These are phyloP conservation scores for Sebastes reedi DNA, from an alignment of 2,797 vertebrate genomes.

Conservation along the genomic window DNA sequence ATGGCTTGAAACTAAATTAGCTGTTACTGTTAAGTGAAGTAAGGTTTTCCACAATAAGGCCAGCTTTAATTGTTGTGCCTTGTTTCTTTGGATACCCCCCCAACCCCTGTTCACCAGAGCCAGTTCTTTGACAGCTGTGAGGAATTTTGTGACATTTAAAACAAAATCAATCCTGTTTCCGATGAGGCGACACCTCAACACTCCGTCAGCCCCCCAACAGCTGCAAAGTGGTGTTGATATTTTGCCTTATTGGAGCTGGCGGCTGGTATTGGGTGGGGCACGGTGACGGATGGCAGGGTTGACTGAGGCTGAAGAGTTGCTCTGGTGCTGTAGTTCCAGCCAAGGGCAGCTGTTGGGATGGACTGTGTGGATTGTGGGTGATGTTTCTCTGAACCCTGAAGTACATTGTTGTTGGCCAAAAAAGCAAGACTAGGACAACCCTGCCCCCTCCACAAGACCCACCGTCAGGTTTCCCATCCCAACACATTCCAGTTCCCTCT, in stretches of 20 bases:
- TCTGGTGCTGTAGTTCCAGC: slow-evolving; percentile 19
- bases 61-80: background rate
- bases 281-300: slow-evolving; percentile 30
- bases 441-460: background rate
- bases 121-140: slow-evolving; percentile 18
- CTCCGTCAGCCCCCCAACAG: slow-evolving; percentile 34
- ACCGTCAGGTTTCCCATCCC: slow-evolving; percentile 12
- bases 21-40: slow-evolving; percentile 2
- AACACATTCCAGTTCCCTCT: background rate
- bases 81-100: background rate
- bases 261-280: slow-evolving; percentile 30
- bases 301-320: slow-evolving; percentile 7
- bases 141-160: slow-evolving; percentile 29
- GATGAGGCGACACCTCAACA: slow-evolving; percentile 1
- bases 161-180: slow-evolving; percentile 32
- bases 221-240: slow-evolving; percentile 44
- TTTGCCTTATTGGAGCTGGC: slow-evolving; percentile 22
- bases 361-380: slow-evolving; percentile 6
- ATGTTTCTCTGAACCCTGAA: slow-evolving; percentile 8
- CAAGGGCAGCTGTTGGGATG: slow-evolving; percentile 42
- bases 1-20: background rate
- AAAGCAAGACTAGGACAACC: slow-evolving; percentile 15
- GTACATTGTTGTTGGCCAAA: slow-evolving; percentile 41
- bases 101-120: background rate
- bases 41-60: background rate